These are phyloP conservation scores for Agrypnus murinus DNA, from an alignment of 2,888 invertebrate genomes.

Conservation along the genomic window DNA sequence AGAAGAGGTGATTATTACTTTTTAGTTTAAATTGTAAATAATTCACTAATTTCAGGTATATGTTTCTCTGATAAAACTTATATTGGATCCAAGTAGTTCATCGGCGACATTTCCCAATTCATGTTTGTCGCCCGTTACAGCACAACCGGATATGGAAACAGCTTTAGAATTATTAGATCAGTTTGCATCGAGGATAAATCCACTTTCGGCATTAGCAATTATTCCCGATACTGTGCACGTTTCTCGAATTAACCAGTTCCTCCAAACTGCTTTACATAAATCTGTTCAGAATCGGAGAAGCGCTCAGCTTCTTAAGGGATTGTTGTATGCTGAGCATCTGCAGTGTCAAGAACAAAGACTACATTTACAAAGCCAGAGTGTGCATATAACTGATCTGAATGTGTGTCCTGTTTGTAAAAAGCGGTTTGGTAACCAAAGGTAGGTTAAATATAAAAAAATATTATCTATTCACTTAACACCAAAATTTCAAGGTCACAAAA, in stretches of 20 bases:
- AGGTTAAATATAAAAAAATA: too few relatives aligned
- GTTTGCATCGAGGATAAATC: constrained; percentile 89
- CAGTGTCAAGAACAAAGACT: constrained; percentile 89
- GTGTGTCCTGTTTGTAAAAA: constrained; percentile 95
- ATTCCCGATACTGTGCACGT: constrained; percentile 89
- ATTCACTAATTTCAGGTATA: constrained; percentile 63
- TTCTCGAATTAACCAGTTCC: constrained; percentile 77
- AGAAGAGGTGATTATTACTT: constrained; percentile 48
- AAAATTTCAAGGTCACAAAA: too few relatives aligned
- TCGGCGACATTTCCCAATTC: constrained; percentile 63
- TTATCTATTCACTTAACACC: constrained; percentile 56
- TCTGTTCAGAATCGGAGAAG: constrained; percentile 83
- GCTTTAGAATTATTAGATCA: constrained; percentile 88
- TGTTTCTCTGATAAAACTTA: constrained; percentile 67
- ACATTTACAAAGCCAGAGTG: constrained; percentile 86
- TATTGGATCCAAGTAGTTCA: constrained; percentile 66
- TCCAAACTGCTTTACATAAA: constrained; percentile 77
- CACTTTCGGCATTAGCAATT: constrained; percentile 84
- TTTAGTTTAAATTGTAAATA: constrained; percentile 10
- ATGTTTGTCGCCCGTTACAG: constrained; percentile 75
- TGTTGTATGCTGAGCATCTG: constrained; percentile 89
- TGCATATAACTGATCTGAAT: constrained; percentile 89
- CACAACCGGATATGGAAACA: constrained; percentile 84
- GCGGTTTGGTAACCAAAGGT: constrained; percentile 93
- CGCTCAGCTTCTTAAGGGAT: constrained; percentile 86